phyloP scores from a whole-genome alignment of 2,888 invertebrate genomes.

The Lasioglossum leucozonium region DNA sequence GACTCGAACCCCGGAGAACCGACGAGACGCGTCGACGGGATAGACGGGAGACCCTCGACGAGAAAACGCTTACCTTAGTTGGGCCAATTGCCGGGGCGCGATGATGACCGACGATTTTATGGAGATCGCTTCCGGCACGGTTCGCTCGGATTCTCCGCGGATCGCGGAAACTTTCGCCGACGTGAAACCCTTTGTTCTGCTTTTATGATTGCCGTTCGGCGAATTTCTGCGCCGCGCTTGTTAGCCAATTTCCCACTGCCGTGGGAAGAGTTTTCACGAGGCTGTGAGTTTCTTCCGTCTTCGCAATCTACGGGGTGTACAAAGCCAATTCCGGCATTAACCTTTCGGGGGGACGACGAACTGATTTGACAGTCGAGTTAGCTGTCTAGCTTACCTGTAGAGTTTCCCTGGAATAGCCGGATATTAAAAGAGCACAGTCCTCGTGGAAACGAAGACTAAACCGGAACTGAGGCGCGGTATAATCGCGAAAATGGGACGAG shows the following conservation, averaged over 20 bases:
- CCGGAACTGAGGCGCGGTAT: not conserved
- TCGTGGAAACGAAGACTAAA: not conserved
- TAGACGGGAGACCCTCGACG: constrained; percentile 39
- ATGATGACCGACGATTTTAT: not conserved
- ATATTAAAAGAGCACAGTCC: not conserved
- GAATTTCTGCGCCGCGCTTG: not conserved
- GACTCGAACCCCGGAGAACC: not conserved
- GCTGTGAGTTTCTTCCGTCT: not conserved
- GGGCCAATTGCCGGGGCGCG: constrained; percentile 47
- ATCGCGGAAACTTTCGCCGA: not conserved
- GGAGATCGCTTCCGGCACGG: not conserved
- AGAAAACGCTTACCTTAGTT: constrained; percentile 51
- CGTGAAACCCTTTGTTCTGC: not conserved
- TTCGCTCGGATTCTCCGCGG: not conserved
- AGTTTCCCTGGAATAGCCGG: too few relatives aligned
- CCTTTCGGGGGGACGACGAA: not conserved
- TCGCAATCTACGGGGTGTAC: not conserved
- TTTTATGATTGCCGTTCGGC: not conserved
- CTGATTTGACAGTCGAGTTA: too few relatives aligned
- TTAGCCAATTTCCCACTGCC: not conserved
- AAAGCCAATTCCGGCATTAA: not conserved
- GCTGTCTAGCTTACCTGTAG: too few relatives aligned
- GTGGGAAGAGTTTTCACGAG: not conserved
- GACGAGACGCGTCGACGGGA: constrained; percentile 5
- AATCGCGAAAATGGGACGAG: not conserved